These are phyloP conservation scores for Ptyas mucosa DNA, from an alignment of 2,113 vertebrate genomes.

Conservation along the genomic window DNA sequence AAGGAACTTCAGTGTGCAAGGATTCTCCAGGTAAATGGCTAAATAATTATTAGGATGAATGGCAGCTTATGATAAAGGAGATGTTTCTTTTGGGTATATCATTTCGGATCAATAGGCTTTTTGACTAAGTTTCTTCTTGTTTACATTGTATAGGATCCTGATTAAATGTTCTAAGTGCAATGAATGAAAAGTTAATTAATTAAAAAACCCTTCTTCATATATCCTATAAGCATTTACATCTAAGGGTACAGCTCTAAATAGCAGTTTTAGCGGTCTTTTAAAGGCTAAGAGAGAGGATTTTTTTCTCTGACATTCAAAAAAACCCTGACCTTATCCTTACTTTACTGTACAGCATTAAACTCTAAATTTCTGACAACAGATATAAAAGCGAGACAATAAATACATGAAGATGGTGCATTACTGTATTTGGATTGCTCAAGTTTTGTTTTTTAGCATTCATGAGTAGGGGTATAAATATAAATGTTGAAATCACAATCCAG, in stretches of 20 bases:
- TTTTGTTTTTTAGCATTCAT: not conserved
- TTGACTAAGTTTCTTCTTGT: conserved; percentile 42
- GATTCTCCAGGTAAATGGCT: conserved; percentile 56
- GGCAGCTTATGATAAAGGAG: conserved; percentile 54
- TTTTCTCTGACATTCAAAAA: not conserved
- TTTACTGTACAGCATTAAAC: not conserved
- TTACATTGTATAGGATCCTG: conserved; percentile 39
- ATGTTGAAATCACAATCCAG: not conserved
- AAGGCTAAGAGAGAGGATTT: not conserved
- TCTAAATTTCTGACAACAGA: not conserved
- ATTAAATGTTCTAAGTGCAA: conserved; percentile 48
- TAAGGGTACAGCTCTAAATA: conserved; percentile 33
- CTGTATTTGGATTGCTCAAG: not conserved
- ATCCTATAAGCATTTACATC: conserved; percentile 37
- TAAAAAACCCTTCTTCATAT: conserved; percentile 10
- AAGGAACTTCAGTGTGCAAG: conserved; percentile 48
- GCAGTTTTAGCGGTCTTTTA: conserved; percentile 31
- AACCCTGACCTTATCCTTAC: not conserved
- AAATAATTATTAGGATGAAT: conserved; percentile 50
- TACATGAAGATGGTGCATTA: not conserved
- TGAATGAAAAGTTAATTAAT: conserved; percentile 34
- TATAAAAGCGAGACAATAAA: not conserved
- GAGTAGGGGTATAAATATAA: not conserved
- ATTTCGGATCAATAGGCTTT: conserved; percentile 56
- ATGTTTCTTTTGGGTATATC: conserved; percentile 56